Conservation (phyloP, 2,888 invertebrate genomes). For the Drosophila suboccidentalis region DNA sequence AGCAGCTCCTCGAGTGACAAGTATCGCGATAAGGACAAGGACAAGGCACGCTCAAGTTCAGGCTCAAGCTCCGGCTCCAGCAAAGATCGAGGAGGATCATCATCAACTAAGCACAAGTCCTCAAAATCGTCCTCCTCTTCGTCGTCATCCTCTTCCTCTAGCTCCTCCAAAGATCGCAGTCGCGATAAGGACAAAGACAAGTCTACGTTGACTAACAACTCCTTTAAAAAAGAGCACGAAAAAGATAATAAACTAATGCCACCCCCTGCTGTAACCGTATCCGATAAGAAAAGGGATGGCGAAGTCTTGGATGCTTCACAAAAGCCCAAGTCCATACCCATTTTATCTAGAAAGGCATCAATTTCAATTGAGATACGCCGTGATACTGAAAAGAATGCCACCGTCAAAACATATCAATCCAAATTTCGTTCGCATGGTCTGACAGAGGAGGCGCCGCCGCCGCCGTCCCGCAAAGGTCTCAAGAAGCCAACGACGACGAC, state of each 20-base stretch:
- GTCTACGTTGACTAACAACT: conserved; percentile 20
- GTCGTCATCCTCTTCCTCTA: conserved; percentile 70
- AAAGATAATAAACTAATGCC: conserved; percentile 89
- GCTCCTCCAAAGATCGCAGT: conserved; percentile 86
- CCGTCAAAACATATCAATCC: conserved; percentile 96
- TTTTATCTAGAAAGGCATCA: conserved; percentile 88
- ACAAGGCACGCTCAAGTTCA: conserved; percentile 79
- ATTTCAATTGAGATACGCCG: conserved; percentile 93
- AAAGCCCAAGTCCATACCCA: conserved; percentile 83
- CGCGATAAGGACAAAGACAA: conserved; percentile 85
- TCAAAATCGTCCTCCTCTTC: conserved; percentile 70
- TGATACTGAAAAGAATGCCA: conserved; percentile 92
- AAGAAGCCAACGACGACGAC: conserved; percentile 87
- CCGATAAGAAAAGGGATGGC: conserved; percentile 89
- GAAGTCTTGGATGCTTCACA: conserved; percentile 55
- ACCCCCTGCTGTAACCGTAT: conserved; percentile 86
- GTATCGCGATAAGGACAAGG: conserved; percentile 85
- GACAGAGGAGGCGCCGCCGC: conserved; percentile 95
- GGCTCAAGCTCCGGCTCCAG: conserved; percentile 82
- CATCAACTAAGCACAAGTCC: conserved; percentile 75
- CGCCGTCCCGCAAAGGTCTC: conserved; percentile 90
- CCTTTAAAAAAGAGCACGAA: conserved; percentile 86
- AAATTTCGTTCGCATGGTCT: conserved; percentile 96
- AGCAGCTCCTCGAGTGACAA: conserved; percentile 83
- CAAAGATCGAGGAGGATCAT: conserved; percentile 83